Percentiles rank a stretch among this genome's conserved stretches.
phyloP scores from a whole-genome alignment of 2,113 vertebrate genomes.

The Paramormyrops kingsleyae region DNA sequence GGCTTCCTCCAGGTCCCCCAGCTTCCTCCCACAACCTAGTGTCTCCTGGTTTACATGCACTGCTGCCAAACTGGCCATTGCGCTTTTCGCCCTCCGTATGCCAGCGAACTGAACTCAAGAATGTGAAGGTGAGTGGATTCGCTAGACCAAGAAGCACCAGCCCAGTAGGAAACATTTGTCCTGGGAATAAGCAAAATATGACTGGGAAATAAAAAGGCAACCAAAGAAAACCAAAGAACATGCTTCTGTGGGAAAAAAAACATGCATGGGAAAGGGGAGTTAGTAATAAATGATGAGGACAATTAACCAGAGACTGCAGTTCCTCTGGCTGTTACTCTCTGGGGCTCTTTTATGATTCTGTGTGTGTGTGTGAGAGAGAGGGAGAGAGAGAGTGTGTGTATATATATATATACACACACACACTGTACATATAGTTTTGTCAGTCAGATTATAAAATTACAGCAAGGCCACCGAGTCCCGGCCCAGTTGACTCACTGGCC shows the following conservation, averaged over 20 bases:
- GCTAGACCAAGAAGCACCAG: neutral
- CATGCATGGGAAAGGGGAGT: constrained; percentile 42
- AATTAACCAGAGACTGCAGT: constrained; percentile 42
- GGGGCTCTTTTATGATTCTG: constrained; percentile 48
- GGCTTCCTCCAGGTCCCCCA: neutral
- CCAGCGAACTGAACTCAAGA: neutral
- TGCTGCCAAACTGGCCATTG: neutral
- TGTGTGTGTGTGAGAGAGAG: neutral
- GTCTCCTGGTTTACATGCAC: neutral
- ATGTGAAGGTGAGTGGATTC: neutral
- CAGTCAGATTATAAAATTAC: constrained; percentile 38
- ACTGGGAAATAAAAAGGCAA: constrained; percentile 45
- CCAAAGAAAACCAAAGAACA: constrained; percentile 31
- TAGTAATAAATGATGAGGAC: constrained; percentile 25
- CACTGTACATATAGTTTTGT: constrained; percentile 17
- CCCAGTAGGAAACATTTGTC: constrained; percentile 49
- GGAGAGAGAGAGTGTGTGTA: neutral
- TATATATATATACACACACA: constrained; percentile 38
- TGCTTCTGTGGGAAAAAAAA: constrained; percentile 17
- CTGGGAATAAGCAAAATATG: constrained; percentile 32
- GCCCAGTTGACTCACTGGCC: constrained; percentile 25
- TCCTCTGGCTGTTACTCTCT: constrained; percentile 41
- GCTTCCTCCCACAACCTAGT: neutral
- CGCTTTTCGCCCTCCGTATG: too few species aligned
- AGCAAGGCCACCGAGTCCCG: constrained; percentile 34